phyloP scores from a whole-genome alignment of 2,797 vertebrate species.

The Diplodus puntazzo region DNA sequence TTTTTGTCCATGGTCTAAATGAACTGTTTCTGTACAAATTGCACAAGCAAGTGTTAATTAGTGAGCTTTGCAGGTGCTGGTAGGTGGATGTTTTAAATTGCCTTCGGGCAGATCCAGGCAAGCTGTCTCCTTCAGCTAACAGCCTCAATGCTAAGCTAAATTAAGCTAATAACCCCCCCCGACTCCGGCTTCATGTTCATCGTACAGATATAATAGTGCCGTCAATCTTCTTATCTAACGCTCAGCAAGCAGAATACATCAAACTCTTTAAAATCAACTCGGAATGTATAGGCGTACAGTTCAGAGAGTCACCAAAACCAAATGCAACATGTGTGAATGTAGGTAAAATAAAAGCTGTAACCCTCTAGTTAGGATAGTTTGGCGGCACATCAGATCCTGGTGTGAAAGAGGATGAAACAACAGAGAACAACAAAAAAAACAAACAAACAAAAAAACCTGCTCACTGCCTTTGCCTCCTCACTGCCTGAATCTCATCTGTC shows the following conservation, averaged over 20 bases:
- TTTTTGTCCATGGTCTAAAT: too few relatives aligned
- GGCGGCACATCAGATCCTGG: constrained; percentile 16
- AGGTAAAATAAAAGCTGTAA: background rate
- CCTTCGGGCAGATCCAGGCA: background rate
- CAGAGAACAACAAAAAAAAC: constrained; percentile 20
- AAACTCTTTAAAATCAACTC: background rate
- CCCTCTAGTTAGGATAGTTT: background rate
- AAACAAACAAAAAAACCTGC: constrained; percentile 6
- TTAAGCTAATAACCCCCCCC: background rate
- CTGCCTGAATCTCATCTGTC: constrained; percentile 60
- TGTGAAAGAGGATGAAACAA: constrained; percentile 38
- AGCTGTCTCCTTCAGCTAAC: background rate
- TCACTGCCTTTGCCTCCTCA: constrained; percentile 34
- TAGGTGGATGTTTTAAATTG: background rate
- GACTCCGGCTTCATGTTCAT: background rate
- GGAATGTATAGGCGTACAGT: background rate
- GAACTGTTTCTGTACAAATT: background rate
- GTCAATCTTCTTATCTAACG: background rate
- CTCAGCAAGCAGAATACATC: background rate
- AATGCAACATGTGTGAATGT: background rate
- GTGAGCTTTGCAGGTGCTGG: background rate
- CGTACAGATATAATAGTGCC: background rate
- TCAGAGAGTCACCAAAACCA: background rate
- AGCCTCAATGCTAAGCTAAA: background rate
- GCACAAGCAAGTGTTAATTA: background rate